phyloP scores from a whole-genome alignment of 2,888 invertebrate genomes.

The Cyaniris semiargus region DNA sequence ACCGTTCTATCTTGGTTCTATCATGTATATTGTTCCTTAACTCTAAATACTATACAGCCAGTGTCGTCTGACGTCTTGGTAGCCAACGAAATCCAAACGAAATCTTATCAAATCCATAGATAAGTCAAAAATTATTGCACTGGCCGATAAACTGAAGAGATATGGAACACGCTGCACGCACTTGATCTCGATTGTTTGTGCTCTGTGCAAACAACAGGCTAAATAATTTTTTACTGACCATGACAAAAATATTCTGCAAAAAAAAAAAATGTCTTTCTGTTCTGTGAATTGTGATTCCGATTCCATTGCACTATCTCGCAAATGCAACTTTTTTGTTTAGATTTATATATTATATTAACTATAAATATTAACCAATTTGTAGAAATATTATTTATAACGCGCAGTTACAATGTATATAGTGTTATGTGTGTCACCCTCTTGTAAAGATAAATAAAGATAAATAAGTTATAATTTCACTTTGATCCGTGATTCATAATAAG shows the following conservation, averaged over 20 bases:
- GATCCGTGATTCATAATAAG: conserved; percentile 61
- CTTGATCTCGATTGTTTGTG: neutral
- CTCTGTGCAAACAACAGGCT: neutral
- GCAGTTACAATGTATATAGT: conserved; percentile 33
- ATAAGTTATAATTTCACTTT: conserved; percentile 45
- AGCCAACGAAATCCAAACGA: no score
- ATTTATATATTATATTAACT: conserved; percentile 39
- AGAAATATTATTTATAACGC: neutral
- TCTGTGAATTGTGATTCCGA: no score
- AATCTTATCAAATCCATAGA: no score
- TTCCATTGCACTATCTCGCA: conserved; percentile 46
- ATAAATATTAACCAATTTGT: conserved; percentile 40
- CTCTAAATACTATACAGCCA: no score
- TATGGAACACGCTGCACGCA: neutral
- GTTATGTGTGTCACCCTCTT: conserved; percentile 39
- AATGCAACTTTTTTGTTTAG: conserved; percentile 41
- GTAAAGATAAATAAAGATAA: conserved; percentile 41
- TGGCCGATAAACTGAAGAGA: no score
- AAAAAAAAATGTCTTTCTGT: conserved; percentile 38
- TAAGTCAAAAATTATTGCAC: no score
- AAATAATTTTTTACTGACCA: conserved; percentile 3
- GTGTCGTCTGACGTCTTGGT: no score
- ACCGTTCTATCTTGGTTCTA: no score
- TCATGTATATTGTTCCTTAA: no score
- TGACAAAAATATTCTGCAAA: neutral